Evolutionary conservation across 2,797 vertebrate genomes (phyloP), one percentile per base, ranked within the genome.

Genomic region (Amazonetta brasiliensis): DNA sequence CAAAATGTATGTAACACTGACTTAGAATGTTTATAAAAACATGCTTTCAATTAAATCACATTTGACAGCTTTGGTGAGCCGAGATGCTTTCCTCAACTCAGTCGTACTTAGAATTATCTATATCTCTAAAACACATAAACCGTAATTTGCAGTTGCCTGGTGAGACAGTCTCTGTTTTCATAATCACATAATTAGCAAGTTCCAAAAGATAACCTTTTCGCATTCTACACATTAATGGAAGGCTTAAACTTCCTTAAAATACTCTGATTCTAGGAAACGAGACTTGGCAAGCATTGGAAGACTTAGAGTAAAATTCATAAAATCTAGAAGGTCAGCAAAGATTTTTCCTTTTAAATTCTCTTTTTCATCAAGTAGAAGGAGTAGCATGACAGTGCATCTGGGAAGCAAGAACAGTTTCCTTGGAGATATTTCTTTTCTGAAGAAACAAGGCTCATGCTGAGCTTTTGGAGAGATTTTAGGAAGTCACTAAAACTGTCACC

Each of bases 381-480:
- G 21, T 67, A n/a, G 48, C 4, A 2, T 87, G 35, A 85, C 52
- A 80, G 52, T 87, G 52, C 43, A 91, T 16, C 56, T 83, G 64
- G 33, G 52, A 89, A 71, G 14, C 30, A 71, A n/a, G 30, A 75
- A 13, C 59, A 6, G 66, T 90, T 88, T 90, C 81, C 35, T 8
- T 87, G 74, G 77, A 87, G 74, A 55, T 78, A 28, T 54, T 87
- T 84, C 3, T 88, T 91, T 79, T 79, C 82, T 82, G 80, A 56
- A 83, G 52, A 74, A 81, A 72, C 6, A 26, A 35, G 31, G 21
- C 12, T 74, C 7, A 59, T 56, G 8, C 39, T 86, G 62, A 74
- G 26, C 23, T 71, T 92, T 85, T 90, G 30, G n/a, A 6, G 59
- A 84, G 17, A 63, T 89, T 87, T 95, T 80, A 87, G n/a, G 23